These are phyloP conservation scores for Cryptomyrus ogoouensis DNA, from an alignment of 2,113 vertebrate species.

Conservation along the genomic window DNA sequence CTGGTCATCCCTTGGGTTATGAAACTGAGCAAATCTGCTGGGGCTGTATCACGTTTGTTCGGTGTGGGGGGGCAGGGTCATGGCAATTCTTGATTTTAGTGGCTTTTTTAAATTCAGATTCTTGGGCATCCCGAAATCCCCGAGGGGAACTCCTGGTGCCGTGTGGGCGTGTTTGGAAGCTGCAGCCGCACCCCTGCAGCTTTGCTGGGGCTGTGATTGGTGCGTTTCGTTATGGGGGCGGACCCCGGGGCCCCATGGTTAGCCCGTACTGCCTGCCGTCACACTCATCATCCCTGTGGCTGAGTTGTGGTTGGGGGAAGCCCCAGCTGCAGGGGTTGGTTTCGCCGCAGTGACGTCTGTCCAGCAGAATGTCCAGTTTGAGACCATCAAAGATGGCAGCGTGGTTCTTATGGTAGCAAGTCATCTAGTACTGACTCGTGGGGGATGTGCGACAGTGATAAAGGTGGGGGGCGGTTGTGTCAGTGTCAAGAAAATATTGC, in stretches of 20 bases:
- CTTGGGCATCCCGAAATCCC: not conserved
- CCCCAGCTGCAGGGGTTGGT: not conserved
- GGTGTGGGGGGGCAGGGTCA: not conserved
- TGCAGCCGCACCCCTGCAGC: not conserved
- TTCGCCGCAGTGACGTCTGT: not conserved
- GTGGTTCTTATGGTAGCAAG: not conserved
- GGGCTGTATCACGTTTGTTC: not conserved
- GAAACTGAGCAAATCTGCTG: not conserved
- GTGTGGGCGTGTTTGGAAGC: not conserved
- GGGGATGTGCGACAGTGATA: not conserved
- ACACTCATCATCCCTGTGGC: not conserved
- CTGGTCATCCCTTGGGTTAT: not conserved
- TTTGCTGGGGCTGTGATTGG: not conserved
- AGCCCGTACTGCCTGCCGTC: no score
- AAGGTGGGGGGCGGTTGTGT: not conserved
- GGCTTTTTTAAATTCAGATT: not conserved
- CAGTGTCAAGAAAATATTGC: not conserved
- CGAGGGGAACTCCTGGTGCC: not conserved
- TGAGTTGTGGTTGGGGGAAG: not conserved
- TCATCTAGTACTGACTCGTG: not conserved
- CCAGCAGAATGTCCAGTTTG: not conserved
- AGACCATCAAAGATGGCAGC: not conserved
- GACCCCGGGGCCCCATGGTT: not conserved
- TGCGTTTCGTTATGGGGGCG: not conserved
- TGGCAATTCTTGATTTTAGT: not conserved